Conservation (phyloP, 2,797 vertebrate species). For the Hemitrygon akajei region DNA sequence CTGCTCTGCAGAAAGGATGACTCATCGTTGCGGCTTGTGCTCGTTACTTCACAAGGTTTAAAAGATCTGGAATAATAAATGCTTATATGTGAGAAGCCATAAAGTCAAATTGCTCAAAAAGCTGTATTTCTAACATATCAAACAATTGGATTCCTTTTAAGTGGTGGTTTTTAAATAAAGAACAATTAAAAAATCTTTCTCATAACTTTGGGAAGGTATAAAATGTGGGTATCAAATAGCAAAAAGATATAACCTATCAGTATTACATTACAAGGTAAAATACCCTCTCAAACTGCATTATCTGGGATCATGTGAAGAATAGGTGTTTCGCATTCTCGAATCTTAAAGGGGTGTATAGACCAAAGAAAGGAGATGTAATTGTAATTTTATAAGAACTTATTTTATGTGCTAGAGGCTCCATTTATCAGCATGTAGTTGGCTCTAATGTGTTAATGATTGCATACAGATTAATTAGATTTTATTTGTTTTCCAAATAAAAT, state of each 20-base stretch:
- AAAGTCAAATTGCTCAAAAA: background rate
- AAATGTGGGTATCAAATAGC: background rate
- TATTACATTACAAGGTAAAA: background rate
- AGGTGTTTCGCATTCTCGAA: background rate
- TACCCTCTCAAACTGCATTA: background rate
- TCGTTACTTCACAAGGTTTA: constrained; percentile 43
- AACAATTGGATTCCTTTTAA: background rate
- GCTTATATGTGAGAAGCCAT: background rate
- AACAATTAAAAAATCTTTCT: background rate
- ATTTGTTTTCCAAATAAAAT: background rate
- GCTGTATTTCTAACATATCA: background rate
- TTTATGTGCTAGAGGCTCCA: no score
- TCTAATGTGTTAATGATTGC: background rate
- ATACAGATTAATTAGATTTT: background rate
- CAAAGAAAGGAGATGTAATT: background rate
- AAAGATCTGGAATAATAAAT: constrained; percentile 38
- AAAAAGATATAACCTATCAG: background rate
- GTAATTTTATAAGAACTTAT: no score
- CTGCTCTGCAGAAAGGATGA: constrained; percentile 55
- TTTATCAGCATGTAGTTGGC: background rate
- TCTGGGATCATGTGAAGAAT: background rate
- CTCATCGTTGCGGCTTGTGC: constrained; percentile 59
- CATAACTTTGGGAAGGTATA: background rate
- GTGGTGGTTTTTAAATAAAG: background rate
- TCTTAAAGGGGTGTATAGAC: background rate